A percentile compares a stretch with the other conserved stretches of the same genome.
Conservation (phyloP, 2,888 invertebrate species). For the Epinotia bilunana region DNA sequence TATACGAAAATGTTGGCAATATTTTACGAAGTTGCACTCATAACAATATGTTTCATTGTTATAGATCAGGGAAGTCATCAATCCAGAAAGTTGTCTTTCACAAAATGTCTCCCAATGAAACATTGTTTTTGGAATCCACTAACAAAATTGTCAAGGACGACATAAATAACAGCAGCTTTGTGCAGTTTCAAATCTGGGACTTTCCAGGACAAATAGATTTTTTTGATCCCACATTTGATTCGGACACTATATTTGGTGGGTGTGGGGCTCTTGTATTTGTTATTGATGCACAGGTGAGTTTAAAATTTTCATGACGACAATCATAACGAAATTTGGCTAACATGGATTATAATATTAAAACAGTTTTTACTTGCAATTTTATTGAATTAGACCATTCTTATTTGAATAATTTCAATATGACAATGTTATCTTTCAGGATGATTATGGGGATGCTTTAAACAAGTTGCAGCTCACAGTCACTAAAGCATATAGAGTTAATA, state of each 20-base stretch:
- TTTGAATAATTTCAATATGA: neutral
- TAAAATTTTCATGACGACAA: neutral
- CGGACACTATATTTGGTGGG: constrained; percentile 97
- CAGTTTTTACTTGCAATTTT: neutral
- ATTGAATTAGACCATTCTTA: neutral
- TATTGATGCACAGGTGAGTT: constrained; percentile 95
- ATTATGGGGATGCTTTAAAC: constrained; percentile 97
- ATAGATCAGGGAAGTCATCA: constrained; percentile 98
- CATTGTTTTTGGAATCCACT: constrained; percentile 98
- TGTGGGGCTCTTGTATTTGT: constrained; percentile 99
- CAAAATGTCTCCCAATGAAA: constrained; percentile 99
- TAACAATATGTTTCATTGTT: constrained; percentile 57
- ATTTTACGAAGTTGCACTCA: neutral
- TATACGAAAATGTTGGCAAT: neutral
- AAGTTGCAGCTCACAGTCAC: constrained; percentile 97
- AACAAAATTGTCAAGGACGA: constrained; percentile 99
- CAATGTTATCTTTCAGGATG: constrained; percentile 87
- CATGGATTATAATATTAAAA: neutral
- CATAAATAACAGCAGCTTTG: constrained; percentile 97
- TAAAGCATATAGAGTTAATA: constrained; percentile 97
- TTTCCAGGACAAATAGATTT: constrained; percentile 99
- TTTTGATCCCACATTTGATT: constrained; percentile 98
- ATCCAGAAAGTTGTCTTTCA: constrained; percentile 99
- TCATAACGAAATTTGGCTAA: neutral
- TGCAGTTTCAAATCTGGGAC: constrained; percentile 99